These are phyloP conservation scores for Kobus ellipsiprymnus DNA, from an alignment of 2,113 vertebrate genomes.

Conservation along the genomic window DNA sequence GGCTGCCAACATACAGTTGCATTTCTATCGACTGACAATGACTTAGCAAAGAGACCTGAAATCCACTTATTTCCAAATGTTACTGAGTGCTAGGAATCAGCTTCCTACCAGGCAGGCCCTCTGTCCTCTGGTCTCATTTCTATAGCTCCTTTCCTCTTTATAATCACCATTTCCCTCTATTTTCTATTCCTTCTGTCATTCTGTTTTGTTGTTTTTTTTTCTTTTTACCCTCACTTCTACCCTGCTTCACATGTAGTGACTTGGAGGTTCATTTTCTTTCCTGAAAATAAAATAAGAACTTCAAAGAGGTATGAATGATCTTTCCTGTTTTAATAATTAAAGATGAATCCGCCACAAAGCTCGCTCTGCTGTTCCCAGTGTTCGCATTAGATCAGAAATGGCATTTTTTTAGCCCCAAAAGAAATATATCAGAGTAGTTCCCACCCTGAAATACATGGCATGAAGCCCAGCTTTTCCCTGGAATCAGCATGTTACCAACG, in stretches of 20 bases:
- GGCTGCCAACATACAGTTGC: constrained; percentile 17
- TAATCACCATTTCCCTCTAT: background rate
- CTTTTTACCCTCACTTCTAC: constrained; percentile 57
- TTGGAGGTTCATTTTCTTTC: constrained; percentile 66
- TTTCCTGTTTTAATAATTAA: constrained; percentile 83
- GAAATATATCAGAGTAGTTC: constrained; percentile 77
- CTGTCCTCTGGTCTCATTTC: background rate
- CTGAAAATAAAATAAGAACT: constrained; percentile 80
- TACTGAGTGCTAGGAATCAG: background rate
- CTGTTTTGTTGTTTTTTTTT: background rate
- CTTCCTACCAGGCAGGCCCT: background rate
- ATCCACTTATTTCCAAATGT: background rate
- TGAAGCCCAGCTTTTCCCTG: constrained; percentile 65
- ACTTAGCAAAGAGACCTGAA: constrained; percentile 44
- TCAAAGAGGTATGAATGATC: constrained; percentile 79
- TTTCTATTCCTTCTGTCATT: constrained; percentile 10
- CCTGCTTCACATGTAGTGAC: constrained; percentile 59
- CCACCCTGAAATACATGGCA: constrained; percentile 59
- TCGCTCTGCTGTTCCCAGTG: constrained; percentile 68
- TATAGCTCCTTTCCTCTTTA: background rate
- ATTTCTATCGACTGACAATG: constrained; percentile 46
- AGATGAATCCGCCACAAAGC: constrained; percentile 76
- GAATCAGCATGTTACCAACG: constrained; percentile 62
- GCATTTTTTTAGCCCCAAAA: constrained; percentile 72
- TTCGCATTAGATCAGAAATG: constrained; percentile 78